Percentiles rank a stretch among this genome's conserved stretches.
phyloP scores from a whole-genome alignment of 1,140 invertebrate species.

The Phortica variegata region DNA sequence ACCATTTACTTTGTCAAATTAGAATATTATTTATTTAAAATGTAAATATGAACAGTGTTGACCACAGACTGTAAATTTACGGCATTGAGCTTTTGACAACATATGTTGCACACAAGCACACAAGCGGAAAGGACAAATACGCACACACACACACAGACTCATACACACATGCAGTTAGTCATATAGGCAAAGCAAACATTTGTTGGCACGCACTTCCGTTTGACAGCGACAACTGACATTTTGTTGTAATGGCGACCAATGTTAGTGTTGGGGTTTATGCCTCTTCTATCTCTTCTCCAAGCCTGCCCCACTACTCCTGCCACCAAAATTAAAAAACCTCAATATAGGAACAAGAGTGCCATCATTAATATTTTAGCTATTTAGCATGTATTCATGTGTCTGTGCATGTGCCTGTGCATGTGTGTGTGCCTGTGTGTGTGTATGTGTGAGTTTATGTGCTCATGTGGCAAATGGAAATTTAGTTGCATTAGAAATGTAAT shows the following conservation, averaged over 20 bases:
- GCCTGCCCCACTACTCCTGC: constrained; percentile 9
- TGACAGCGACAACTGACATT: constrained; percentile 12
- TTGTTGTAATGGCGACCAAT: no score
- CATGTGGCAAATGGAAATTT: constrained; percentile 29
- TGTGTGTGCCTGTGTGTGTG: constrained; percentile 10
- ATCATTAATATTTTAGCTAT: constrained; percentile 53
- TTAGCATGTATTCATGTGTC: constrained; percentile 7
- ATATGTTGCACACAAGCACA: constrained; percentile 26
- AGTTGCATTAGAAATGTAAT: constrained; percentile 53
- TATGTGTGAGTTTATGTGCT: constrained; percentile 24
- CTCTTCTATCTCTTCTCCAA: neutral
- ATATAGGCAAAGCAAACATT: constrained; percentile 45
- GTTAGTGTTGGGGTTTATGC: no score
- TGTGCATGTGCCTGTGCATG: neutral
- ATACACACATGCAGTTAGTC: constrained; percentile 13
- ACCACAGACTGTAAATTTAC: constrained; percentile 45
- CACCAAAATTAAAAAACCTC: neutral
- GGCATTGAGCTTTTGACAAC: no score
- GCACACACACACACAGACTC: constrained; percentile 14
- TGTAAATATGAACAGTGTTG: constrained; percentile 47
- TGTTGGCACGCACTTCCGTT: constrained; percentile 46
- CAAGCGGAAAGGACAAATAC: neutral
- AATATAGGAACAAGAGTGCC: constrained; percentile 16
- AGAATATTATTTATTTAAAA: constrained; percentile 55
- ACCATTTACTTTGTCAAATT: constrained; percentile 51